Percentiles rank a stretch among this genome's conserved stretches.
These are phyloP conservation scores for Phalloptychus januarius DNA, from an alignment of 2,797 vertebrate genomes.

Conservation along the genomic window DNA sequence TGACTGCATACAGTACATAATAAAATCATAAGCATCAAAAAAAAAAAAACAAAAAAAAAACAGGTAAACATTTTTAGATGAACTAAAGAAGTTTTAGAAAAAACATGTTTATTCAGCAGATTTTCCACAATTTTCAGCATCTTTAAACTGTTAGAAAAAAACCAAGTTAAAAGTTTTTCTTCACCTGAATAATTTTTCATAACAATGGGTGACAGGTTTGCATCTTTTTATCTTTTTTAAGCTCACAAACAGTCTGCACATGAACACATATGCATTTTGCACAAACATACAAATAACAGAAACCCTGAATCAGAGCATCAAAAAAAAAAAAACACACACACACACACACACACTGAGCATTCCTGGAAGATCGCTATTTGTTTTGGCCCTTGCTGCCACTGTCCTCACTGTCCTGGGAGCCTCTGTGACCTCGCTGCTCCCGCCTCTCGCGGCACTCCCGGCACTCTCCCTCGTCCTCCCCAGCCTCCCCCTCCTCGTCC, in stretches of 20 bases:
- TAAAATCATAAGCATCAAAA: conserved; percentile 9
- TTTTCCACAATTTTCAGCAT: conserved; percentile 13
- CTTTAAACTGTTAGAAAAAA: conserved; percentile 24
- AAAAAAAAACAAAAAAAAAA: neutral
- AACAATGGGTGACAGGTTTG: conserved; percentile 20
- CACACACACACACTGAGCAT: neutral
- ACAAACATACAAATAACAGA: conserved; percentile 16
- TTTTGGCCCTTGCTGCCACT: conserved; percentile 61
- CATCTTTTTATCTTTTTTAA: conserved; percentile 5
- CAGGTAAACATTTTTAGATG: neutral
- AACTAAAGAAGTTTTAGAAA: neutral
- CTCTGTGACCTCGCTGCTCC: conserved; percentile 56
- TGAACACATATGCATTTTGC: conserved; percentile 7
- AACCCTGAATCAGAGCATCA: conserved; percentile 43
- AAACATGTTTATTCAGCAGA: conserved; percentile 17
- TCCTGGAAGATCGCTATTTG: conserved; percentile 63
- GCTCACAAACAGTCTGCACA: conserved; percentile 24
- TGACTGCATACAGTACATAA: conserved; percentile 6
- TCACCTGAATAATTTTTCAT: conserved; percentile 21
- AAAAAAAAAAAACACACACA: neutral
- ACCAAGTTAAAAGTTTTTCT: conserved; percentile 33
- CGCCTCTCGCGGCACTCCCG: conserved; percentile 74
- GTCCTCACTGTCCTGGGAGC: conserved; percentile 56
- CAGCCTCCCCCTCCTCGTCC: conserved; percentile 83
- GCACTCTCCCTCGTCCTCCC: conserved; percentile 74